These are phyloP conservation scores for Agriopis marginaria DNA, from an alignment of 2,888 invertebrate species.

Conservation along the genomic window DNA sequence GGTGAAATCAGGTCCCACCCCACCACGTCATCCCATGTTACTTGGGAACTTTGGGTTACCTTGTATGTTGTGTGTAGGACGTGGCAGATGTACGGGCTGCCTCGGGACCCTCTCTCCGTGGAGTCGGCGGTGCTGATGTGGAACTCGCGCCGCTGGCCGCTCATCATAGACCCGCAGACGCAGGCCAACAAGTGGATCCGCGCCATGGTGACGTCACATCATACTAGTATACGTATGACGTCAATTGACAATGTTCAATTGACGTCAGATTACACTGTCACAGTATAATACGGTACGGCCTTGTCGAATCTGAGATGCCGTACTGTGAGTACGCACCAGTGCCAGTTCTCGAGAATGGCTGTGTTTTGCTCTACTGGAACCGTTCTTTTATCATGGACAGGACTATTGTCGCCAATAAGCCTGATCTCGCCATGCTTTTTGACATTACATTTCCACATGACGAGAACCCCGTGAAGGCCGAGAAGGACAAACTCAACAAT, in stretches of 20 bases:
- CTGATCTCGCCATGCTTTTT: too few species aligned
- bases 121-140: conserved; percentile 95
- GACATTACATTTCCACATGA: too few species aligned
- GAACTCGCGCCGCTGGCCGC: conserved; percentile 94
- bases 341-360: too few species aligned
- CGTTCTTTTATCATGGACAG: too few species aligned
- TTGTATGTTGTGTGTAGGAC: not conserved
- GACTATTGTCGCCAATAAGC: too few species aligned
- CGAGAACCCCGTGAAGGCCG: too few species aligned
- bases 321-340: too few species aligned
- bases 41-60: not conserved
- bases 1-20: too few species aligned
- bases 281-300: not conserved
- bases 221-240: not conserved
- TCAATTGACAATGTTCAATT: not conserved
- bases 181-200: conserved; percentile 97
- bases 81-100: conserved; percentile 95
- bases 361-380: too few species aligned
- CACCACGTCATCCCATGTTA: not conserved
- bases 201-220: conserved; percentile 88
- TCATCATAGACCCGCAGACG: conserved; percentile 96
- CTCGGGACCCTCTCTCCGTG: conserved; percentile 93
- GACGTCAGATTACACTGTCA: not conserved
- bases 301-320: too few species aligned
- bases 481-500: too few species aligned